Conservation (phyloP, 2,797 vertebrate species). For the Ptychadena robeensis region DNA sequence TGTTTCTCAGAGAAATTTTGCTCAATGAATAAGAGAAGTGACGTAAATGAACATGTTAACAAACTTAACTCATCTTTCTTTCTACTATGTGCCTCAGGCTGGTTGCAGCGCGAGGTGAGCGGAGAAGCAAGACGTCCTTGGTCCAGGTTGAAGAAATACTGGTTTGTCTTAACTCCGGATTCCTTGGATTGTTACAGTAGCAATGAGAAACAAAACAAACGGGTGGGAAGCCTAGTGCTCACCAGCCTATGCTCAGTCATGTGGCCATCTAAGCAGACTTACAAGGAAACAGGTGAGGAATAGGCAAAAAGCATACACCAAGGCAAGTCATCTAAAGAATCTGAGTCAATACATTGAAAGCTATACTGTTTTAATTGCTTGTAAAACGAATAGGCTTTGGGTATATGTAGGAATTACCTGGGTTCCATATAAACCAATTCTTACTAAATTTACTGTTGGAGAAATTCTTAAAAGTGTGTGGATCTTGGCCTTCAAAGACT, state of each 20-base stretch:
- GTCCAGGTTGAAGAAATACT: conserved; percentile 90
- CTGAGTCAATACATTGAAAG: too few relatives aligned
- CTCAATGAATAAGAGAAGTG: neutral
- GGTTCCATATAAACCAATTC: too few relatives aligned
- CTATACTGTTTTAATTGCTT: too few relatives aligned
- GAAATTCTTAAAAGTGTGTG: too few relatives aligned
- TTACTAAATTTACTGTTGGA: too few relatives aligned
- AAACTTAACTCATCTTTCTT: neutral
- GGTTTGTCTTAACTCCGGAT: conserved; percentile 92
- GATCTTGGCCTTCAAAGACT: too few relatives aligned
- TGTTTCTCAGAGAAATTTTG: neutral
- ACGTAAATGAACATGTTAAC: neutral
- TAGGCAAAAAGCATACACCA: neutral
- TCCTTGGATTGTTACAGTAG: conserved; percentile 93
- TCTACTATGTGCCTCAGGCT: conserved; percentile 75
- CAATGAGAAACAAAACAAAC: conserved; percentile 82
- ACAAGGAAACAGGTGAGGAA: conserved; percentile 89
- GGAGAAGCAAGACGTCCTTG: conserved; percentile 79
- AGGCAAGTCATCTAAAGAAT: too few relatives aligned
- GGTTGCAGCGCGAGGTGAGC: conserved; percentile 88
- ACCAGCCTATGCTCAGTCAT: conserved; percentile 93
- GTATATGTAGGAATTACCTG: too few relatives aligned
- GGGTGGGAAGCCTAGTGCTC: conserved; percentile 90
- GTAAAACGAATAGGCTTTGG: too few relatives aligned
- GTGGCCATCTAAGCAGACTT: conserved; percentile 91